These are phyloP conservation scores for Balanococcus diminutus DNA, from an alignment of 2,888 invertebrate species.

Conservation along the genomic window DNA sequence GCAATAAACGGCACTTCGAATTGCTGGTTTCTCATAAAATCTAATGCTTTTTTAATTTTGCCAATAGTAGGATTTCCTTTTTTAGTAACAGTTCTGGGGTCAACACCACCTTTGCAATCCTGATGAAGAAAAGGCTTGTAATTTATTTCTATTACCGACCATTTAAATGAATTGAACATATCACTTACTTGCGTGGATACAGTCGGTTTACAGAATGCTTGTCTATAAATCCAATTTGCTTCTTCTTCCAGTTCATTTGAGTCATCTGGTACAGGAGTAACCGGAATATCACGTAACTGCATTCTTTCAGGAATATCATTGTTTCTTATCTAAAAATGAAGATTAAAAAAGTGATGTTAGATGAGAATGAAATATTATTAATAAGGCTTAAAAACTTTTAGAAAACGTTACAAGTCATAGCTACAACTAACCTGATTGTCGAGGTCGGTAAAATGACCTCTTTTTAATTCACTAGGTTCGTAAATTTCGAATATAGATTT, in stretches of 20 bases:
- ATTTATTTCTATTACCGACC: too few relatives aligned
- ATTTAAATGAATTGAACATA: neutral
- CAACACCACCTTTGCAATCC: constrained; percentile 62
- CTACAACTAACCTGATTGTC: constrained; percentile 77
- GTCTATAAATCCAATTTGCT: constrained; percentile 96
- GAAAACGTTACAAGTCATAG: neutral
- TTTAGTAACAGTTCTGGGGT: constrained; percentile 65
- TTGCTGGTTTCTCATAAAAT: constrained; percentile 94
- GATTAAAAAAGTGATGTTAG: neutral
- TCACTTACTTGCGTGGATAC: constrained; percentile 75
- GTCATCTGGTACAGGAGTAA: constrained; percentile 80
- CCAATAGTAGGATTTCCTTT: constrained; percentile 75
- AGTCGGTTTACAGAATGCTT: constrained; percentile 84
- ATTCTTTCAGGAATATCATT: constrained; percentile 91
- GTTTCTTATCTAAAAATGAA: constrained; percentile 70
- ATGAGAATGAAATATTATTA: neutral
- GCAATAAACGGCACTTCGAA: constrained; percentile 98
- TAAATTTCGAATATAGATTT: constrained; percentile 93
- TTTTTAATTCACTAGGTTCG: constrained; percentile 95
- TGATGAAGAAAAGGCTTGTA: constrained; percentile 30
- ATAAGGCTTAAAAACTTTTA: neutral
- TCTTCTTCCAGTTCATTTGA: constrained; percentile 90
- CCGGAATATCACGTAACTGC: constrained; percentile 86
- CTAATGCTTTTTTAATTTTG: constrained; percentile 93
- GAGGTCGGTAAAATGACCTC: constrained; percentile 92